A percentile compares a stretch with the other conserved stretches of the same genome.
These are phyloP conservation scores for Sparus aurata DNA, from an alignment of 2,797 vertebrate genomes.

Conservation along the genomic window DNA sequence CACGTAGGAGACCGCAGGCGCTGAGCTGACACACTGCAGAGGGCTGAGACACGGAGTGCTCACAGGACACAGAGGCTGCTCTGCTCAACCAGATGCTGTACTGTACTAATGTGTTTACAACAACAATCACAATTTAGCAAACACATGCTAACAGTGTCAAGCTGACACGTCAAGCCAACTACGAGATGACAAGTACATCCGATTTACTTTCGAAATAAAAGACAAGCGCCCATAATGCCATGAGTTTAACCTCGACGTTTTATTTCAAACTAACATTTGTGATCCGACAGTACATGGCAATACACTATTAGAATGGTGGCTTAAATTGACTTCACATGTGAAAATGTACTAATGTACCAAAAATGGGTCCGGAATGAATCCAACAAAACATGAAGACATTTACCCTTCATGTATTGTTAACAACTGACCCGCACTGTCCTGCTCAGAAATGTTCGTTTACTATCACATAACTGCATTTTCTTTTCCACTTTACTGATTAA, in stretches of 20 bases:
- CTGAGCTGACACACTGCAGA: neutral
- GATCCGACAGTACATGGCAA: neutral
- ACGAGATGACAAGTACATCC: conserved; percentile 24
- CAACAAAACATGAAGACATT: no score
- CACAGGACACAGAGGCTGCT: neutral
- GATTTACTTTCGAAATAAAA: conserved; percentile 58
- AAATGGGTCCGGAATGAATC: no score
- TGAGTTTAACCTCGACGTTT: rapidly evolving
- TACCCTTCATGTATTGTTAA: no score
- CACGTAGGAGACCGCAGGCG: neutral
- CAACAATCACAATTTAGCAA: conserved; percentile 49
- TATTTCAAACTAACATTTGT: neutral
- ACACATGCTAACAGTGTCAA: conserved; percentile 42
- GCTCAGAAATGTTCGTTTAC: neutral
- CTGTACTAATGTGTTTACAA: conserved; percentile 22
- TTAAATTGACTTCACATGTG: neutral
- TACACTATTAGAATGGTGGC: no score
- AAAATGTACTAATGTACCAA: rapidly evolving
- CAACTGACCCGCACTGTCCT: neutral
- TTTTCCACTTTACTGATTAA: neutral
- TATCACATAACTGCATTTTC: neutral
- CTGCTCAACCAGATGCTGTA: conserved; percentile 6
- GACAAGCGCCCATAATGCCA: rapidly evolving
- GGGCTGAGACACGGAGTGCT: no score
- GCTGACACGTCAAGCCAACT: neutral